Conservation (phyloP, 1,140 invertebrate species). For the Ruditapes philippinarum region DNA sequence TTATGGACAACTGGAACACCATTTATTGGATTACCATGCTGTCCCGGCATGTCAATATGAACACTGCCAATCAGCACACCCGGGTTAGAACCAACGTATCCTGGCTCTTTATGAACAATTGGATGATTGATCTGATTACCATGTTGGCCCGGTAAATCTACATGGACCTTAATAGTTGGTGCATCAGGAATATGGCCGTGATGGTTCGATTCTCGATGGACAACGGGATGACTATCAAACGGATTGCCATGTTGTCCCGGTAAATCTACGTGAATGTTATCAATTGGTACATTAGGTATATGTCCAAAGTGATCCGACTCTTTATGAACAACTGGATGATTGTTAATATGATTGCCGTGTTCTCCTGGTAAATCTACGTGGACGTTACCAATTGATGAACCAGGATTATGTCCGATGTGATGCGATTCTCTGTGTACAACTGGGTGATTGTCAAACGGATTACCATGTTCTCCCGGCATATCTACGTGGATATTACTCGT, state of each 20-base stretch:
- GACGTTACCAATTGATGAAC: not conserved
- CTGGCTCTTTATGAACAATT: not conserved
- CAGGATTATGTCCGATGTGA: not conserved
- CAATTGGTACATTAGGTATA: not conserved
- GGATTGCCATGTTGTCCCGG: conserved; percentile 21
- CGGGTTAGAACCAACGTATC: not conserved
- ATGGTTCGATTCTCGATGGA: not conserved
- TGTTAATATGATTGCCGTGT: not conserved
- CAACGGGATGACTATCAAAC: not conserved
- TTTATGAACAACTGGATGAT: not conserved
- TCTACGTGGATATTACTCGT: not conserved
- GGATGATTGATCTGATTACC: not conserved
- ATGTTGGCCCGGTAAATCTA: conserved; percentile 43
- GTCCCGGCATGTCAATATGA: conserved; percentile 25
- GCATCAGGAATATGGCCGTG: too few relatives aligned
- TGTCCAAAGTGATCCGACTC: not conserved
- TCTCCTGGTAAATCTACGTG: conserved; percentile 13
- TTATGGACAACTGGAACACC: not conserved
- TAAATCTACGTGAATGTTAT: conserved; percentile 7
- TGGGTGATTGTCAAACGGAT: not conserved
- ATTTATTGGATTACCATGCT: conserved; percentile 2
- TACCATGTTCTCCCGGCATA: conserved; percentile 20
- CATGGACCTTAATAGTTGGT: not conserved
- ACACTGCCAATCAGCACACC: not conserved
- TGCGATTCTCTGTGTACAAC: not conserved